Evolutionary conservation across 2,888 invertebrate genomes (phyloP).

Genomic region (Frankliniella fusca): DNA sequence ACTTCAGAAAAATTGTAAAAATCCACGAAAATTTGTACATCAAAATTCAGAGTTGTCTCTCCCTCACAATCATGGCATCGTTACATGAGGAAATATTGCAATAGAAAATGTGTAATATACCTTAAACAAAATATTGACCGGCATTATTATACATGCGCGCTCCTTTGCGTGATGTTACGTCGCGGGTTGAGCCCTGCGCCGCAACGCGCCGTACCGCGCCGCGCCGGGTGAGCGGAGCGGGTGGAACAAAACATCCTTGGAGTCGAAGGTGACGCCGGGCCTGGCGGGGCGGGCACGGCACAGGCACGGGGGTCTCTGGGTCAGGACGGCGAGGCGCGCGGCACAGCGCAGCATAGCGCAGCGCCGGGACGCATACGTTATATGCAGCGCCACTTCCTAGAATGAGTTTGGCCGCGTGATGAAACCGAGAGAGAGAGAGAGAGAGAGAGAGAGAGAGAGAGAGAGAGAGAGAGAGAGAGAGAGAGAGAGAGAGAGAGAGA

Average conservation of each 20-base stretch:
- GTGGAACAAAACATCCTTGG: neutral
- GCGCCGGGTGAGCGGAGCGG: neutral
- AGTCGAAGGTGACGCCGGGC: neutral
- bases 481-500: conserved; percentile 1
- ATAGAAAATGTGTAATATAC: too few species aligned
- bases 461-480: conserved; percentile 1
- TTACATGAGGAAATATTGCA: too few species aligned
- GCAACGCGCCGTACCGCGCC: neutral
- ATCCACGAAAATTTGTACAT: too few species aligned
- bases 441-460: neutral
- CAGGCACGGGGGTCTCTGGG: neutral
- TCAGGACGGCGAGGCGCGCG: neutral
- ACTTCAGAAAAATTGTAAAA: too few species aligned
- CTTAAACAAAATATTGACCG: too few species aligned
- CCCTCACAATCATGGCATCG: too few species aligned
- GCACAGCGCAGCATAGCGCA: neutral
- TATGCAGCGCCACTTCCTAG: neutral
- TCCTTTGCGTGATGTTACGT: neutral
- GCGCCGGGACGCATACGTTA: neutral
- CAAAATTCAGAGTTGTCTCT: too few species aligned
- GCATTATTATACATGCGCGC: too few species aligned
- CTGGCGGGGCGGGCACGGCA: neutral
- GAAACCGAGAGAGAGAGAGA: neutral
- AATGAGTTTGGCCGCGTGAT: neutral
- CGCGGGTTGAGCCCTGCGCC: neutral